These are phyloP conservation scores for Maylandia zebra DNA, from an alignment of 2,113 vertebrate species.

Conservation along the genomic window DNA sequence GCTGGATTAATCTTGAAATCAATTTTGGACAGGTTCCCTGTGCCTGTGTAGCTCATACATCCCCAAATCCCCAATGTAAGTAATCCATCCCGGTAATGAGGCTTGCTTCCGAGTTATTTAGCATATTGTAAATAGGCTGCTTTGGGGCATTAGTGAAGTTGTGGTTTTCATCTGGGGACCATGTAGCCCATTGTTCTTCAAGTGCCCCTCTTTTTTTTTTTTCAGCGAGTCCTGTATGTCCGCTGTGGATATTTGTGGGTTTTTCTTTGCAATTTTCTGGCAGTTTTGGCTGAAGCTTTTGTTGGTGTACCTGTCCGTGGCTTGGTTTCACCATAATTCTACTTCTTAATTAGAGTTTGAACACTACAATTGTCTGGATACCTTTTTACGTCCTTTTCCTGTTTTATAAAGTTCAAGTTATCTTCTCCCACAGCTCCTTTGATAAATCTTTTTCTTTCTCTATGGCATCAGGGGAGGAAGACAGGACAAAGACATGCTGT, in stretches of 20 bases:
- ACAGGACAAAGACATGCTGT: not conserved
- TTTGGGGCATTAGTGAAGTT: not conserved
- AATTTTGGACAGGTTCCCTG: not conserved
- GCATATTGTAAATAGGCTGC: not conserved
- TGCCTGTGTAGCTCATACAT: not conserved
- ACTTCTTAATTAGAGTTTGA: not conserved
- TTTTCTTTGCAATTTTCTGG: not conserved
- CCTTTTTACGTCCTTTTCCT: accelerated
- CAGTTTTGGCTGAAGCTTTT: not conserved
- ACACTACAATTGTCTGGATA: not conserved
- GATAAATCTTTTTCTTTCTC: not conserved
- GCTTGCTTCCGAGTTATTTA: not conserved
- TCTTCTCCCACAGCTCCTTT: not conserved
- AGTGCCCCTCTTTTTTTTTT: not conserved
- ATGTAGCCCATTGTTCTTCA: not conserved
- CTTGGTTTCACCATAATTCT: accelerated
- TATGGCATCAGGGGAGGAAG: not conserved
- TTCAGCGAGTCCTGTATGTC: not conserved
- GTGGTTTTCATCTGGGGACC: not conserved
- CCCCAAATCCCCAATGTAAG: not conserved
- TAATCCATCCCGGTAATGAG: not conserved
- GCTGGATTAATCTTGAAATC: not conserved
- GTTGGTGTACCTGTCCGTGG: not conserved
- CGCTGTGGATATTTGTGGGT: not conserved
- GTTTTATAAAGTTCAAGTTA: not conserved